Evolutionary conservation across 1,140 invertebrate species (phyloP).

Genomic region (Hycleus phaleratus): DNA sequence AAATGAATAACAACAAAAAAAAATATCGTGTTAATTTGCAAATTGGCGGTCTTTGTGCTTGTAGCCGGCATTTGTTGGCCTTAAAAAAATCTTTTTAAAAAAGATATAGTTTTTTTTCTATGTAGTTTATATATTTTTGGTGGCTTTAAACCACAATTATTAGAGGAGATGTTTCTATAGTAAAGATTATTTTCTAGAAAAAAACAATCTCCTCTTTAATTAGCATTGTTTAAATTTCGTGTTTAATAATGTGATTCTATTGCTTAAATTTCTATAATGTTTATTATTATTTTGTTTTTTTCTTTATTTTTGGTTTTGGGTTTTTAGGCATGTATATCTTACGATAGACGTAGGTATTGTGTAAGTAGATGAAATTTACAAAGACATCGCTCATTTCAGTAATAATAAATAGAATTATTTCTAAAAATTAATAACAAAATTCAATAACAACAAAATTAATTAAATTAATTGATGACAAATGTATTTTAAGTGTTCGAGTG

Average conservation of each 20-base stretch:
- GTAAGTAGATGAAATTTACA: slow-evolving; percentile 5
- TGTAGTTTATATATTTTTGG: slow-evolving; percentile 22
- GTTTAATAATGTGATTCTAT: slow-evolving; percentile 26
- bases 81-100: slow-evolving; percentile 16
- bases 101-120: slow-evolving; percentile 32
- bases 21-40: slow-evolving; percentile 30
- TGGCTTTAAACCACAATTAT: slow-evolving; percentile 28
- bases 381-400: no score
- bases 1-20: slow-evolving; percentile 28
- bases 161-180: no score
- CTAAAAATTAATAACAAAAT: no score
- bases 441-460: no score
- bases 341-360: slow-evolving; percentile 18
- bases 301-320: slow-evolving; percentile 22
- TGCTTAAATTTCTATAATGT: slow-evolving; percentile 9
- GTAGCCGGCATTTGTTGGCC: background rate
- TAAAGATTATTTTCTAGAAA: no score
- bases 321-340: slow-evolving; percentile 15
- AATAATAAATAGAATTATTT: no score
- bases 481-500: slow-evolving; percentile 15
- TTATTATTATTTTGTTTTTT: no score
- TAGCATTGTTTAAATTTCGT: slow-evolving; percentile 14
- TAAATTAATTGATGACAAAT: background rate
- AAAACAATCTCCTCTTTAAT: slow-evolving; percentile 21
- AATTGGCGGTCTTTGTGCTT: slow-evolving; percentile 8